A percentile compares a stretch with the other conserved stretches of the same genome.
Conservation (phyloP, 1,140 invertebrate genomes). For the Dendroctonus ponderosae region DNA sequence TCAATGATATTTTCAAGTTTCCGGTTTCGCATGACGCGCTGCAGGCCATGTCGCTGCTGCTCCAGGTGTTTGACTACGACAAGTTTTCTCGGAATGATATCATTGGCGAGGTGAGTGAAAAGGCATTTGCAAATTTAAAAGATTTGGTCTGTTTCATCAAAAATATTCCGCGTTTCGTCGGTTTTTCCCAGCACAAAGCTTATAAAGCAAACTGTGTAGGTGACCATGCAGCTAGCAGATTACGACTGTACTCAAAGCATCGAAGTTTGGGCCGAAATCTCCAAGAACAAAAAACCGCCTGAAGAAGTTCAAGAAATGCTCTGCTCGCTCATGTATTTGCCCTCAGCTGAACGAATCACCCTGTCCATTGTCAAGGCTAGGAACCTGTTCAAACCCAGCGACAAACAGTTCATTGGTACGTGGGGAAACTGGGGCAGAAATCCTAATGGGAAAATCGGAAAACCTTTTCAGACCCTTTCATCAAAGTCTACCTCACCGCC, state of each 20-base stretch:
- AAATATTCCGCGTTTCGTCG: not conserved
- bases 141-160: not conserved
- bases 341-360: constrained; percentile 81
- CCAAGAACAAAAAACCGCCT: constrained; percentile 71
- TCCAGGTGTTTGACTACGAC: constrained; percentile 62
- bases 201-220: constrained; percentile 5
- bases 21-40: constrained; percentile 79
- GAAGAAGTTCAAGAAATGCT: constrained; percentile 79
- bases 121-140: not conserved
- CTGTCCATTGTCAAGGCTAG: constrained; percentile 81
- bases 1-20: constrained; percentile 84
- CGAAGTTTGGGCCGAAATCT: constrained; percentile 77
- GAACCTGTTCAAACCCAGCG: constrained; percentile 71
- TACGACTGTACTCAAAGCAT: constrained; percentile 68
- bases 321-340: constrained; percentile 80
- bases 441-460: constrained; percentile 3
- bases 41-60: constrained; percentile 67
- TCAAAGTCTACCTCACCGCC: constrained; percentile 85
- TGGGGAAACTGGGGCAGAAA: not conserved
- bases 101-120: constrained; percentile 61
- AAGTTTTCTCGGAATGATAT: constrained; percentile 74
- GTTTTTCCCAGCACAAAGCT: not conserved
- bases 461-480: constrained; percentile 73
- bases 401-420: constrained; percentile 62
- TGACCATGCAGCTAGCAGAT: constrained; percentile 67